Percentiles rank a stretch among this genome's conserved stretches.
phyloP scores from a whole-genome alignment of 2,888 invertebrate genomes.

The Eremobia ochroleuca region DNA sequence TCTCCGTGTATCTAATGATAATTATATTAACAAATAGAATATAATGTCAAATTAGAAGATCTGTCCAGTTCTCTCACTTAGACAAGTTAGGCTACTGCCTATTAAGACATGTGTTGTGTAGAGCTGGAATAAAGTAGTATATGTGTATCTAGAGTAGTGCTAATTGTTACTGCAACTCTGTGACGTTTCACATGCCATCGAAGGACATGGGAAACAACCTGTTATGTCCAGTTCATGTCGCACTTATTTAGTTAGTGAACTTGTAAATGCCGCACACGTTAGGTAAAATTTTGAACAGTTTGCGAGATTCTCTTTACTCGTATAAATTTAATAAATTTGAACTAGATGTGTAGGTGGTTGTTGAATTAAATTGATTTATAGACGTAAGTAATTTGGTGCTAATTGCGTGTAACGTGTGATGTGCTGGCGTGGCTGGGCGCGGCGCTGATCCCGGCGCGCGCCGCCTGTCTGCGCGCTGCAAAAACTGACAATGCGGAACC shows the following conservation, averaged over 20 bases:
- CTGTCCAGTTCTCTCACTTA: slow-evolving; percentile 36
- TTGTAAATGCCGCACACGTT: slow-evolving; percentile 23
- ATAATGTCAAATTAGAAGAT: slow-evolving; percentile 27
- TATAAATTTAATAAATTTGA: slow-evolving; percentile 11
- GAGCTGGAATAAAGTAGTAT: slow-evolving; percentile 46
- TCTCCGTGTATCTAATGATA: not conserved
- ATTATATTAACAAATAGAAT: slow-evolving; percentile 32
- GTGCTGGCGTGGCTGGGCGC: slow-evolving; percentile 16
- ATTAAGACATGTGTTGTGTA: slow-evolving; percentile 8
- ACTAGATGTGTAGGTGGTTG: slow-evolving; percentile 1
- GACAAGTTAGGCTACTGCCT: not conserved
- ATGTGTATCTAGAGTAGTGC: slow-evolving; percentile 64
- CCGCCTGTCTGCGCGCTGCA: slow-evolving; percentile 48
- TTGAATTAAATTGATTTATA: slow-evolving; percentile 26
- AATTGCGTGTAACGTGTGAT: slow-evolving; percentile 40
- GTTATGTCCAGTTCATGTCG: slow-evolving; percentile 67
- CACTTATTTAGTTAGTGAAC: slow-evolving; percentile 35
- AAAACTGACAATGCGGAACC: slow-evolving; percentile 82
- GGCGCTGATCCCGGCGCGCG: slow-evolving; percentile 42
- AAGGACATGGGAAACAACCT: slow-evolving; percentile 67
- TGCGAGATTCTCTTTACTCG: too few species aligned
- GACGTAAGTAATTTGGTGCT: slow-evolving; percentile 35
- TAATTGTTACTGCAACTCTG: slow-evolving; percentile 75
- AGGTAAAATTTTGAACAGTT: slow-evolving; percentile 14
- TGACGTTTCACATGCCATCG: slow-evolving; percentile 72